These are phyloP conservation scores for Limosa lapponica DNA, from an alignment of 2,797 vertebrate species.

Conservation along the genomic window DNA sequence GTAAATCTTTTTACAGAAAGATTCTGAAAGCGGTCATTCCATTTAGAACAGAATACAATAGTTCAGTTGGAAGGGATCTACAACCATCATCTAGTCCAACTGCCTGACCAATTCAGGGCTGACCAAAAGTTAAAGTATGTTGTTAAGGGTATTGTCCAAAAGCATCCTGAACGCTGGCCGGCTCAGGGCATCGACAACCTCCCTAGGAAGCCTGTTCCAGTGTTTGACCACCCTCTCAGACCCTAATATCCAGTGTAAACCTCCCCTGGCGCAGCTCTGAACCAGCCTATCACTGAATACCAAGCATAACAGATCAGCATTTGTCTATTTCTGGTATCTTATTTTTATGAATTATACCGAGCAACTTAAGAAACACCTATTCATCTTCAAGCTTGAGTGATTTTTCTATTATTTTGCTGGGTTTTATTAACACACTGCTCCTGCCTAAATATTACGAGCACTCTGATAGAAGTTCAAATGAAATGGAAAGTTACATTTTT, in stretches of 20 bases:
- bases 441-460: neutral
- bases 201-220: neutral
- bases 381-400: neutral
- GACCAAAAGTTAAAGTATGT: neutral
- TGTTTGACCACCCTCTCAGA: neutral
- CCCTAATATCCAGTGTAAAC: neutral
- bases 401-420: neutral
- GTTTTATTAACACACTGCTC: neutral
- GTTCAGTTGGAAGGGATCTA: neutral
- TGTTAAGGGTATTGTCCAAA: neutral
- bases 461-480: neutral
- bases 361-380: neutral
- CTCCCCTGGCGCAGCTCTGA: neutral
- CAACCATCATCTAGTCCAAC: neutral
- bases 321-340: neutral
- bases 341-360: neutral
- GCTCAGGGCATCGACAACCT: neutral
- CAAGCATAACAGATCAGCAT: neutral
- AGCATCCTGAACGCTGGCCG: neutral
- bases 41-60: neutral
- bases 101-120: neutral
- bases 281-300: neutral
- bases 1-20: neutral
- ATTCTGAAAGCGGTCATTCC: neutral
- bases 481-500: neutral